Evolutionary conservation across 2,888 invertebrate genomes (phyloP), one percentile per base, ranked within the genome.

Genomic region (Acleris laterana): DNA sequence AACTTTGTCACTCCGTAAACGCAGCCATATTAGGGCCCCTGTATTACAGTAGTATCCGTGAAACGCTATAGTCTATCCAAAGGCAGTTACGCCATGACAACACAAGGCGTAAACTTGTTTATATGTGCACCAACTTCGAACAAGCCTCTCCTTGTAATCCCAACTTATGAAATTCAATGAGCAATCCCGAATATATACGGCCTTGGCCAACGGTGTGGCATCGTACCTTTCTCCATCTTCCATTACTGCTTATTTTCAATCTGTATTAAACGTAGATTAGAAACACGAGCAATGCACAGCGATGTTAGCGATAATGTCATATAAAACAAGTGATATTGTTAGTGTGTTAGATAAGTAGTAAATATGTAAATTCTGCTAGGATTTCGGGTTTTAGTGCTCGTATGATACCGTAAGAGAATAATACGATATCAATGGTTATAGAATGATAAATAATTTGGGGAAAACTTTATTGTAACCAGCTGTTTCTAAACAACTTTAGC

Each of bases 131-230:
- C 49, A 51, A 51, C 51, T 32, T 46, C 28, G 32, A 51, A 46
- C 63, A 58, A 20, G 53, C 28, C 46, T 51, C 57, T 51, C 6
- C 51, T 63, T 58, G 63, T 63, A 63, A 63, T 63, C 57, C 57
- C 57, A 51, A 46, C 63, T 58, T 63, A 63, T 63, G 63, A 63
- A 63, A 63, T 63, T 63, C 63, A 63, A 63, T 63, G 63, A 63
- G 63, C 44, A 42, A n/a, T 55, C n/a, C 57, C 57, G 28, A 52
- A 51, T 25, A 52, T 32, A 58, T 17, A 32, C 44, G 17, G 3
- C 17, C 16, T 16, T 44, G 2, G 16, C 51, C 9, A 20, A 38
- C 32, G n/a, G 42, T 44, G 44, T 1, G 16, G 13, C n/a, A 32
- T 6, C 1, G 13, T 28, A 11, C 42, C 20, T 19, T 17, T 19